Evolutionary conservation across 1,140 invertebrate species (phyloP).

Genomic region (Scaptomyza montana): DNA sequence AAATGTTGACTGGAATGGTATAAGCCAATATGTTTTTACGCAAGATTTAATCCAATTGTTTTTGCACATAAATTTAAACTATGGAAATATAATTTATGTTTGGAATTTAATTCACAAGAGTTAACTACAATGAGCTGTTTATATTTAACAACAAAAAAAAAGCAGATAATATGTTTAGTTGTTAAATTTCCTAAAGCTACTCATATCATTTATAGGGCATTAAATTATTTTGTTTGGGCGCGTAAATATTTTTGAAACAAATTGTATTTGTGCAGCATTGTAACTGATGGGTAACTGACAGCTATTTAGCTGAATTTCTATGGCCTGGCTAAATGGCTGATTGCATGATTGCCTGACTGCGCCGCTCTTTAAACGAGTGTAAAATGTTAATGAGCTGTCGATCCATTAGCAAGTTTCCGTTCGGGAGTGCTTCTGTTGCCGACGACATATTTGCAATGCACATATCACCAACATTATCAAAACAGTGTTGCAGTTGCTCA

Average conservation of each 20-base stretch:
- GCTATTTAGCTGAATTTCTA: background rate
- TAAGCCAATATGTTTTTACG: too few relatives aligned
- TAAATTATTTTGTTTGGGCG: too few relatives aligned
- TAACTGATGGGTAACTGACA: slow-evolving; percentile 1
- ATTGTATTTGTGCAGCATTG: background rate
- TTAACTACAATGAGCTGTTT: too few relatives aligned
- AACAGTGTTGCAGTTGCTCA: slow-evolving; percentile 12
- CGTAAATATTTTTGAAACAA: slow-evolving; percentile 15
- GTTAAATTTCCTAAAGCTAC: too few relatives aligned
- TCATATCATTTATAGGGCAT: too few relatives aligned
- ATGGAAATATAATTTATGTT: too few relatives aligned
- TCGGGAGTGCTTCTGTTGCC: background rate
- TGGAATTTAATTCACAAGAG: too few relatives aligned
- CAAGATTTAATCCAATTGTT: too few relatives aligned
- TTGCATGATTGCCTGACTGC: slow-evolving; percentile 10
- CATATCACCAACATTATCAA: slow-evolving; percentile 36
- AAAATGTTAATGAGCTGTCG: slow-evolving; percentile 47
- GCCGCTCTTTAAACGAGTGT: slow-evolving; percentile 16
- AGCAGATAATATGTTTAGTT: too few relatives aligned
- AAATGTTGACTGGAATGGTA: too few relatives aligned
- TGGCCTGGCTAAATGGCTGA: slow-evolving; percentile 8
- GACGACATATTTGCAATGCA: slow-evolving; percentile 18
- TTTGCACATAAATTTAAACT: too few relatives aligned
- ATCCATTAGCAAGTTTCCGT: slow-evolving; percentile 18
- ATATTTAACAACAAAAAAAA: too few relatives aligned